These are phyloP conservation scores for Panagrolaimus sp. DNA, from an alignment of 1,140 invertebrate species.

Conservation along the genomic window DNA sequence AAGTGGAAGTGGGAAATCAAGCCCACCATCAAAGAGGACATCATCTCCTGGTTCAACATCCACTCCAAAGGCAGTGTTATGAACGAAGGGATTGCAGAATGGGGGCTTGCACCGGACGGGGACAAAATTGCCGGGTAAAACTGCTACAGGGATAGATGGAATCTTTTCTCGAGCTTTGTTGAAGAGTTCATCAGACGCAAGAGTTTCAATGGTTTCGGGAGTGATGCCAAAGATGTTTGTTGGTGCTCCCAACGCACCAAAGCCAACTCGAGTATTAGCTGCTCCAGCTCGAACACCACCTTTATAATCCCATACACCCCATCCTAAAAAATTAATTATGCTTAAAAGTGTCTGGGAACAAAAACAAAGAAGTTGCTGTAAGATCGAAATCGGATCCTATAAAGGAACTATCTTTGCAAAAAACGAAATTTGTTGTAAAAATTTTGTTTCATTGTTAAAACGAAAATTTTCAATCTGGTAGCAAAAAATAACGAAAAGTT, in stretches of 20 bases:
- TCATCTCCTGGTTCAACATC: slow-evolving; percentile 43
- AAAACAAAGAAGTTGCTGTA: too few relatives aligned
- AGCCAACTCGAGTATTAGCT: slow-evolving; percentile 37
- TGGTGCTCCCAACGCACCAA: slow-evolving; percentile 30
- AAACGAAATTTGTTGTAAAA: too few relatives aligned
- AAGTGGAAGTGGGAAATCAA: slow-evolving; percentile 39
- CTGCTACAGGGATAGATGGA: slow-evolving; percentile 33
- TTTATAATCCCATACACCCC: slow-evolving; percentile 43
- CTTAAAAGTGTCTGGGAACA: too few relatives aligned
- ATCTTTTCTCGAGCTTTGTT: slow-evolving; percentile 37
- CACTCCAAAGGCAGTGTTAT: slow-evolving; percentile 37
- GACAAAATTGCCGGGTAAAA: slow-evolving; percentile 42
- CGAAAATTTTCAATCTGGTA: too few relatives aligned
- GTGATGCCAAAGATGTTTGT: slow-evolving; percentile 38
- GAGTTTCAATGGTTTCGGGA: slow-evolving; percentile 32
- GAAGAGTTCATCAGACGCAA: slow-evolving; percentile 33
- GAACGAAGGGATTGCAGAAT: slow-evolving; percentile 41
- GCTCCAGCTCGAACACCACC: slow-evolving; percentile 36
- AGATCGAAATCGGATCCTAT: too few relatives aligned
- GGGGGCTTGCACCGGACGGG: slow-evolving; percentile 40
- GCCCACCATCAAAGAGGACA: slow-evolving; percentile 35
- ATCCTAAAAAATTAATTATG: slow-evolving; percentile 15
- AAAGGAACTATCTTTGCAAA: too few relatives aligned
- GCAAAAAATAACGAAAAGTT: too few relatives aligned
- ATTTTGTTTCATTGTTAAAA: too few relatives aligned